Evolutionary conservation across 2,113 vertebrate genomes (phyloP), one percentile per base, ranked within the genome.

Genomic region (Nyctibius bracteatus): DNA sequence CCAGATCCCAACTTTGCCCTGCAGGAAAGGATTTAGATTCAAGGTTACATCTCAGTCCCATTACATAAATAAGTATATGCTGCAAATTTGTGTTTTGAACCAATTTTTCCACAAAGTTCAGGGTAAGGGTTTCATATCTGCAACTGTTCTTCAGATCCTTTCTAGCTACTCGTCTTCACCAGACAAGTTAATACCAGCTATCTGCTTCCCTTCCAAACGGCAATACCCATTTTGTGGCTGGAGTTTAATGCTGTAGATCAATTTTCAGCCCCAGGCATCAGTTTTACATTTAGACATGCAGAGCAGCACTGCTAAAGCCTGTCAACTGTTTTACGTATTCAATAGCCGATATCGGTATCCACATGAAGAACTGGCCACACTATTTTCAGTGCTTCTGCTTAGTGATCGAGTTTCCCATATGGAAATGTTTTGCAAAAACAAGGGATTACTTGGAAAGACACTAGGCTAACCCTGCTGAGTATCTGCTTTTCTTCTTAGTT

Each of bases 351-450:
- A 91, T 47, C 57, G 67, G 59, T 47, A 59, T 72, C 90, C 31
- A 30, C 70, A 91, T 52, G 81, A 63, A 94, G 93, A 86, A 87
- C 80, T 19, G 61, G 68, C 81, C 89, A 89, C 51, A 8, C 44
- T 79, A 22, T 79, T 84, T 63, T 39, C 88, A 79, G 63, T 59
- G 83, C 43, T 92, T 84, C 83, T 94, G 83, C 94, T 94, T 83
- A 59, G n/a, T 33, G 68, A 95, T 23, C 4, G 17, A 91, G 68
- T 49, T 91, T 91, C 86, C 84, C 94, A 96, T 92, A 94, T 95
- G 94, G 94, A 96, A 97, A 84, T 89, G 70, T 81, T 96, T 97
- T 96, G 77, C 63, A 89, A 95, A 96, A 97, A 81, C 84, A 96
- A 94, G 49, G 77, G 91, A 95, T 96, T 94, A 92, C 51, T 95